Evolutionary conservation across 2,888 invertebrate species (phyloP), one percentile per base, ranked within the genome.

Genomic region (Tholera decimalis): DNA sequence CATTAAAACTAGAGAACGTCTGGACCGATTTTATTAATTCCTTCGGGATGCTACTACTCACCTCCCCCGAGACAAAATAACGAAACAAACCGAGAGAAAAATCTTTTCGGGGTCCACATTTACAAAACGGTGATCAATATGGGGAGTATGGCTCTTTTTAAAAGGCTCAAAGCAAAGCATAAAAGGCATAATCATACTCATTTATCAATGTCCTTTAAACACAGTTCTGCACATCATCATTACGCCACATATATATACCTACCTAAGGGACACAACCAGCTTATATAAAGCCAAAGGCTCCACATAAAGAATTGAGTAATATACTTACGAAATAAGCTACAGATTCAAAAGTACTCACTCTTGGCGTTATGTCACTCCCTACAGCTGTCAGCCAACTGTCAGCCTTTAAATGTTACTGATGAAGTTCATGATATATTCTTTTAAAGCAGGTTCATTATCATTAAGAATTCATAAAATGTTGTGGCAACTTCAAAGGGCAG

Each of bases 361-460:
- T 75, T 66, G 54, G 56, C 47, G 53, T 83, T 84, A 71, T 79
- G 77, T 77, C 80, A 85, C 54, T 30, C 30, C 13, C 28, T 69
- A 50, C 46, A 76, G 67, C 51, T 77, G 55, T 65, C 51, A 60
- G 26, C 50, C 46, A 76, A 65, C 51, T 77, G 55, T 65, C 51
- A 60, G 26, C 50, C 47, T 64, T 65, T 74, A 65, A 77, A 77
- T 68, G 67, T 68, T 59, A 59, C 67, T 50, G 61, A 20, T 49
- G 58, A 53, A 56, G 60, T 71, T 71, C 22, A 59, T 65, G 55
- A 66, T 59, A 63, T 73, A 56, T 39, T 56, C 15, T 51, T 13
- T 50, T 30, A 41, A 67, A 77, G 74, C 55, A 58, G 54, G 65
- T 35, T 39, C 64, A 57, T 72, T 73, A 73, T 20, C 54, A 43